Evolutionary conservation across 30 jellyfish, hydroid and myxozoan genomes (phyloP).

Genomic region (Aurelia aurita): DNA sequence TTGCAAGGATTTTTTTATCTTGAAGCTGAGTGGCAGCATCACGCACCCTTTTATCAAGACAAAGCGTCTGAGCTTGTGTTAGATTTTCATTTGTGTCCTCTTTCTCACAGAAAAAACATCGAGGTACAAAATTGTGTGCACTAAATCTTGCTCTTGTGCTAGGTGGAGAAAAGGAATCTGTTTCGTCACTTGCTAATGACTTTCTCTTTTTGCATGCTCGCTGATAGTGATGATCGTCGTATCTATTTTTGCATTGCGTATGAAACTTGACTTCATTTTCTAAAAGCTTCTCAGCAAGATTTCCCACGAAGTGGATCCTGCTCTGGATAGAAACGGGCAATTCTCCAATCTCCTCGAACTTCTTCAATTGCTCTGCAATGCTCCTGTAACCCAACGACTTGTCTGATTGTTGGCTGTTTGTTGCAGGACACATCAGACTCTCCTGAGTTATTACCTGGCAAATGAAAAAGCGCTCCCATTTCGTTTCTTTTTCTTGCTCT

Average conservation of each 20-base stretch:
- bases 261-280: conserved; percentile 15
- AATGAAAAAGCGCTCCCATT: not conserved
- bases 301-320: not conserved
- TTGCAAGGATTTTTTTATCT: conserved; percentile 10
- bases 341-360: conserved; percentile 28
- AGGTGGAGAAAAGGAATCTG: not conserved
- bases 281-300: not conserved
- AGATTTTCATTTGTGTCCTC: not conserved
- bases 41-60: conserved; percentile 21
- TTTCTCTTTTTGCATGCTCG: conserved; percentile 9
- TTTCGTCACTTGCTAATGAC: not conserved
- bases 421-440: not conserved
- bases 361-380: conserved; percentile 9
- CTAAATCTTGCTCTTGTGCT: conserved; percentile 25
- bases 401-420: not conserved
- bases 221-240: conserved; percentile 21
- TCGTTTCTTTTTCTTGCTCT: not conserved
- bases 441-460: too few relatives aligned
- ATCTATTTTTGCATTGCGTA: conserved; percentile 8
- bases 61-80: conserved; percentile 20
- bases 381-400: not conserved
- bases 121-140: not conserved
- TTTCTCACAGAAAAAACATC: not conserved
- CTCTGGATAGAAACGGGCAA: not conserved
- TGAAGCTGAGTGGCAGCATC: conserved; percentile 4